Conservation (phyloP, 2,888 invertebrate genomes). For the Amaurobius ferox region DNA sequence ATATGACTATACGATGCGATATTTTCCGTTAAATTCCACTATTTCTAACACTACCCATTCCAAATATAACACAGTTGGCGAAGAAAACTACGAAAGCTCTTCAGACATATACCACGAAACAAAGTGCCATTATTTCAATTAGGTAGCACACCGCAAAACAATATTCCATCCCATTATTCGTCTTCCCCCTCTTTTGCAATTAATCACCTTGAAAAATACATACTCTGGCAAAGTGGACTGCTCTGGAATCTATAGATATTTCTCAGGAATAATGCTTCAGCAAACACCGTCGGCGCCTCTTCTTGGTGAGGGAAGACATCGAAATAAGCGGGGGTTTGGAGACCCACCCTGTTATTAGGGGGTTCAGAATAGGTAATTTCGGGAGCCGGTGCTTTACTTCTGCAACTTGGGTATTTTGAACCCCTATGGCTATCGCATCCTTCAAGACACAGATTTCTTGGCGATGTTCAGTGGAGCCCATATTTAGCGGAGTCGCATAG, state of each 20-base stretch:
- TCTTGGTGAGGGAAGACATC: background rate
- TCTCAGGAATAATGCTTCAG: background rate
- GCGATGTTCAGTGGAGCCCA: no score
- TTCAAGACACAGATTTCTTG: no score
- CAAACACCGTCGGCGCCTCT: constrained; percentile 11
- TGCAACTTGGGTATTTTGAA: background rate
- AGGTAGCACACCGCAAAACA: background rate
- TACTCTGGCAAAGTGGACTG: background rate
- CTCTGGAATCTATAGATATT: background rate
- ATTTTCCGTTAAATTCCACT: no score
- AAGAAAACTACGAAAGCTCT: no score
- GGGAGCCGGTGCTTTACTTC: background rate
- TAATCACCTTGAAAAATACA: background rate
- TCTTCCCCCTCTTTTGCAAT: background rate
- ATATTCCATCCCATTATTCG: background rate
- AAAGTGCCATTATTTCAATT: no score
- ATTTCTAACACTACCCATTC: no score
- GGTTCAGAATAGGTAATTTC: background rate
- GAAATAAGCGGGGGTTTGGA: background rate
- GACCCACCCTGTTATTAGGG: background rate
- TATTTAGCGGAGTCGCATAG: no score
- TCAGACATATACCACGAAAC: no score
- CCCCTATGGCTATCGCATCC: no score
- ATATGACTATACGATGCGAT: no score
- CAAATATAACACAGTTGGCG: no score